phyloP scores from a whole-genome alignment of 2,113 vertebrate genomes.

The Myiozetetes cayanensis region DNA sequence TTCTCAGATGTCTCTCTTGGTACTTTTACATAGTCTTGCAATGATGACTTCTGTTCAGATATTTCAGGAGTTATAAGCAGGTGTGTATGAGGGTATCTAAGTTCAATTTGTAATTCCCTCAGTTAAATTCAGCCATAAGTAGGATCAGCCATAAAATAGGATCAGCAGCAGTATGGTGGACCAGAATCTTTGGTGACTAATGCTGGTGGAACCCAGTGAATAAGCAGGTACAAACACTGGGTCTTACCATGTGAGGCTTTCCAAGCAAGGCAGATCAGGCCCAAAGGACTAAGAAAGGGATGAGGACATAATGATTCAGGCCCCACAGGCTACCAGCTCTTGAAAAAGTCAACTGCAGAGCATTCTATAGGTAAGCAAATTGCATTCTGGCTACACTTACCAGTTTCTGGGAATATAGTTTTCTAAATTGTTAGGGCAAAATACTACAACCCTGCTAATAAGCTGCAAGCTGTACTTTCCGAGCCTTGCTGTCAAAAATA shows the following conservation, averaged over 20 bases:
- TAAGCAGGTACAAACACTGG: fast-evolving
- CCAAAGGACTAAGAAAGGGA: background rate
- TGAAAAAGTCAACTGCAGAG: background rate
- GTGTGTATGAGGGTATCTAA: background rate
- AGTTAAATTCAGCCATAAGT: background rate
- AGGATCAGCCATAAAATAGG: background rate
- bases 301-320: background rate
- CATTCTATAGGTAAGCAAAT: background rate
- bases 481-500: background rate
- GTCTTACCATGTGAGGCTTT: fast-evolving
- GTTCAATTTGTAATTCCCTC: background rate
- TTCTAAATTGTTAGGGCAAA: background rate
- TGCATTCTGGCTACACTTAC: background rate
- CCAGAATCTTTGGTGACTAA: background rate
- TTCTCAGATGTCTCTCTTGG: background rate
- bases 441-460: background rate
- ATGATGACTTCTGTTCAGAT: background rate
- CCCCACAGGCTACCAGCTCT: background rate
- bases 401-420: background rate
- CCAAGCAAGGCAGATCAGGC: background rate
- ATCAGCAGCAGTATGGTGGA: background rate
- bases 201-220: background rate
- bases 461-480: background rate
- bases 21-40: background rate
- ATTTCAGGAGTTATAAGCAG: background rate